A percentile compares a stretch with the other conserved stretches of the same genome.
Evolutionary conservation across 2,888 invertebrate genomes (phyloP).

Genomic region (Conistra vaccinii): DNA sequence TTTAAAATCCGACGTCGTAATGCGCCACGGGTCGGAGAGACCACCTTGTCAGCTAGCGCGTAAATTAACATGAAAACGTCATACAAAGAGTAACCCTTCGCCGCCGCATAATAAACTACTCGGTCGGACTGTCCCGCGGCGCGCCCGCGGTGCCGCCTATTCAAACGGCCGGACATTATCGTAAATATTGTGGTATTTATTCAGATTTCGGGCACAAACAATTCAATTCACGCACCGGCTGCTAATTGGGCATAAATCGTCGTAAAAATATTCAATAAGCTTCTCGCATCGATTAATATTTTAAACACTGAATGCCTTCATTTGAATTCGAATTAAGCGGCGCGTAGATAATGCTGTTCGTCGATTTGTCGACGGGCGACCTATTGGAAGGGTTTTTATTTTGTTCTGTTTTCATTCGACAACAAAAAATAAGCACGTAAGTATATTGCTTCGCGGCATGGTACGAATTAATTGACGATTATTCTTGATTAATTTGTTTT

Average conservation of each 20-base stretch:
- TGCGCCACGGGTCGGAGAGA: slow-evolving; percentile 75
- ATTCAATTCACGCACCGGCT: slow-evolving; percentile 89
- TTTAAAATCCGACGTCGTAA: slow-evolving; percentile 76
- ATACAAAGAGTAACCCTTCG: slow-evolving; percentile 88
- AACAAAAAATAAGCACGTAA: slow-evolving; percentile 61
- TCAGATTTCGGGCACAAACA: slow-evolving; percentile 89
- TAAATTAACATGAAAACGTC: slow-evolving; percentile 87
- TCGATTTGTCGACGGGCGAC: slow-evolving; percentile 80
- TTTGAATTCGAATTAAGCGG: slow-evolving; percentile 84
- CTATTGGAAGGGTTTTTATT: slow-evolving; percentile 75
- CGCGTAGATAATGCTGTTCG: slow-evolving; percentile 82
- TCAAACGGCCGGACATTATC: slow-evolving; percentile 87
- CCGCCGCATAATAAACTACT: slow-evolving; percentile 84
- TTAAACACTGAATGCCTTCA: slow-evolving; percentile 85
- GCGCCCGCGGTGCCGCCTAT: slow-evolving; percentile 86
- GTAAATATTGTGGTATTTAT: slow-evolving; percentile 91
- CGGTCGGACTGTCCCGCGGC: slow-evolving; percentile 67
- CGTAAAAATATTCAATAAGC: slow-evolving; percentile 89
- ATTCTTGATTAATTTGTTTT: slow-evolving; percentile 77
- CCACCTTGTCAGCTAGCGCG: slow-evolving; percentile 86
- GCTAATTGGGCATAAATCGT: slow-evolving; percentile 90
- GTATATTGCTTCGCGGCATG: slow-evolving; percentile 68
- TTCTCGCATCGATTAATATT: slow-evolving; percentile 88
- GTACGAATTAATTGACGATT: slow-evolving; percentile 69
- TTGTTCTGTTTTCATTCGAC: slow-evolving; percentile 69